Percentiles rank a stretch among this genome's conserved stretches.
phyloP scores from a whole-genome alignment of 2,888 invertebrate species.

The Drosophila macrospina region DNA sequence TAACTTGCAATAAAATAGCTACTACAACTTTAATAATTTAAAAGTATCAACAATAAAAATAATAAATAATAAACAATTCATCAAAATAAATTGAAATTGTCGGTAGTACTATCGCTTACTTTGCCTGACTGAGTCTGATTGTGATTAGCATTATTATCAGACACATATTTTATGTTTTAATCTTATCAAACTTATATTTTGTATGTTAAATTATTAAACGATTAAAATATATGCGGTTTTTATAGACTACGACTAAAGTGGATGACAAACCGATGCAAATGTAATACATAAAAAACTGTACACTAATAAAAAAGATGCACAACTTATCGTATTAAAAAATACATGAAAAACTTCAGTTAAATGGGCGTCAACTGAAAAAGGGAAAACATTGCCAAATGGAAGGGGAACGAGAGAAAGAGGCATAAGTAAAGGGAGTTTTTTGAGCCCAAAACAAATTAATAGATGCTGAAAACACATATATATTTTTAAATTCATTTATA shows the following conservation, averaged over 20 bases:
- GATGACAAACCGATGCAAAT: background rate
- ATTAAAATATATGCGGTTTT: background rate
- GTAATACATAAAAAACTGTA: constrained; percentile 7
- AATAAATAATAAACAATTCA: too few species aligned
- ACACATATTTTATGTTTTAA: too few species aligned
- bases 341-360: constrained; percentile 1
- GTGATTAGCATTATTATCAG: too few species aligned
- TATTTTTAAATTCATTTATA: background rate
- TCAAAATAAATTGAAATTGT: too few species aligned
- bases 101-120: too few species aligned
- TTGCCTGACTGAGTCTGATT: too few species aligned
- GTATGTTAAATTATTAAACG: too few species aligned
- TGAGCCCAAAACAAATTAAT: background rate
- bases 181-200: background rate
- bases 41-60: too few species aligned
- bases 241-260: background rate
- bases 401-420: background rate
- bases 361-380: background rate
- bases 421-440: background rate
- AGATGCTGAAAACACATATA: background rate
- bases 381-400: background rate
- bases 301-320: constrained; percentile 3
- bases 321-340: too few species aligned
- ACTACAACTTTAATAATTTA: too few species aligned
- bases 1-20: background rate